phyloP scores from a whole-genome alignment of 2,797 vertebrate species.

The Pseudochirops corinnae region DNA sequence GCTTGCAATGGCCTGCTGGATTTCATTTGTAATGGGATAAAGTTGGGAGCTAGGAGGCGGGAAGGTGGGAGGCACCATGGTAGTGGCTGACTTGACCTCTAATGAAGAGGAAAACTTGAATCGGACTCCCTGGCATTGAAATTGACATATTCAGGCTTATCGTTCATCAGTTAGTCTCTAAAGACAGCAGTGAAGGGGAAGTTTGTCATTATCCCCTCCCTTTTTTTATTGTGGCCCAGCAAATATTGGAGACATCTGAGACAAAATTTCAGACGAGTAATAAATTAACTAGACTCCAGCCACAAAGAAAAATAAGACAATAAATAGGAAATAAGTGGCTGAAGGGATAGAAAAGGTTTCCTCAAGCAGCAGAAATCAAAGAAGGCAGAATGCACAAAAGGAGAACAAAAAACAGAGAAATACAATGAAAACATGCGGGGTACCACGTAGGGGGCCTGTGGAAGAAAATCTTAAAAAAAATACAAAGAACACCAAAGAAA shows the following conservation, averaged over 20 bases:
- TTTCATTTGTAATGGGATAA: accelerated
- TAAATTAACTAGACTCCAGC: conserved; percentile 66
- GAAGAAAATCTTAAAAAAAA: conserved; percentile 73
- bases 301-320: conserved; percentile 70
- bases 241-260: conserved; percentile 42
- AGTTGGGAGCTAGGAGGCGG: conserved; percentile 37
- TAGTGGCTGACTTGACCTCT: background rate
- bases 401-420: conserved; percentile 61
- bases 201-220: background rate
- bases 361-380: conserved; percentile 76
- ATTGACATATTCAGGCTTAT: conserved; percentile 17
- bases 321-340: conserved; percentile 74
- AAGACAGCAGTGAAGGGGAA: conserved; percentile 44
- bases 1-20: conserved; percentile 28
- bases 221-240: conserved; percentile 3
- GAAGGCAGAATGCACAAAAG: conserved; percentile 71
- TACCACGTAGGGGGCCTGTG: conserved; percentile 61
- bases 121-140: conserved; percentile 4
- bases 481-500: conserved; percentile 63
- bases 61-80: background rate
- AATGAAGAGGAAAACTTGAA: background rate
- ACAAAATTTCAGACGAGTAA: conserved; percentile 67
- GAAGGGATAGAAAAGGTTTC: conserved; percentile 67
- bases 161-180: conserved; percentile 26
- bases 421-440: conserved; percentile 66